These are phyloP conservation scores for Eristalis tenax DNA, from an alignment of 2,888 invertebrate species.

Conservation along the genomic window DNA sequence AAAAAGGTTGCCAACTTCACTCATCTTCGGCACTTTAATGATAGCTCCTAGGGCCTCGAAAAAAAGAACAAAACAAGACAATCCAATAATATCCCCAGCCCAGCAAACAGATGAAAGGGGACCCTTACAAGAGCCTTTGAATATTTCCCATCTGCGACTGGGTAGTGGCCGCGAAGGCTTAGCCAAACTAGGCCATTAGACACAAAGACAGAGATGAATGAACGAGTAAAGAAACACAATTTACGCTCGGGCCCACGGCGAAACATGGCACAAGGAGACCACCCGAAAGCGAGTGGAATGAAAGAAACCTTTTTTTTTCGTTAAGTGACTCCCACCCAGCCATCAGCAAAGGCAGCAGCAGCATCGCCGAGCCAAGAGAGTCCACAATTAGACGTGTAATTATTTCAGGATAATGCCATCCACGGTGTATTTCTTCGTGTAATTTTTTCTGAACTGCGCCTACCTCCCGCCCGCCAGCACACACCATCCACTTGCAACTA, in stretches of 20 bases:
- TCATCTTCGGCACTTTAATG: no score
- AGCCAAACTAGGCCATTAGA: slow-evolving; percentile 50
- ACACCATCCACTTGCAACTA: slow-evolving; percentile 58
- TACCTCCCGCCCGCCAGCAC: not conserved
- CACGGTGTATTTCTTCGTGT: slow-evolving; percentile 26
- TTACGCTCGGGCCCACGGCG: slow-evolving; percentile 3
- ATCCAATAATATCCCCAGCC: no score
- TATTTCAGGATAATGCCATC: slow-evolving; percentile 67
- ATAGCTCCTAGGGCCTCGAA: no score
- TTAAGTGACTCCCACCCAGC: slow-evolving; percentile 54
- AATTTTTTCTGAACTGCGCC: slow-evolving; percentile 12
- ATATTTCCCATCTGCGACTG: not conserved
- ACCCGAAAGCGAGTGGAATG: not conserved
- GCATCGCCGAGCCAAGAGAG: slow-evolving; percentile 17
- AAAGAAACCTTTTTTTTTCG: slow-evolving; percentile 44
- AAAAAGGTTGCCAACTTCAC: no score
- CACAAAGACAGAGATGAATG: slow-evolving; percentile 55
- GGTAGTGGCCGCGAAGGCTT: slow-evolving; percentile 3
- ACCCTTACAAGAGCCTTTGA: not conserved
- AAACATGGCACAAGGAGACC: slow-evolving; percentile 5
- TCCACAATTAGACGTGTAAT: slow-evolving; percentile 67
- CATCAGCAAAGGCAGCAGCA: no score
- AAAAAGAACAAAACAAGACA: no score
- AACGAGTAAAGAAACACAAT: slow-evolving; percentile 53
- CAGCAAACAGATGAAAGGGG: no score